phyloP scores from a whole-genome alignment of 2,113 vertebrate genomes.

The Emydocephalus ijimae region DNA sequence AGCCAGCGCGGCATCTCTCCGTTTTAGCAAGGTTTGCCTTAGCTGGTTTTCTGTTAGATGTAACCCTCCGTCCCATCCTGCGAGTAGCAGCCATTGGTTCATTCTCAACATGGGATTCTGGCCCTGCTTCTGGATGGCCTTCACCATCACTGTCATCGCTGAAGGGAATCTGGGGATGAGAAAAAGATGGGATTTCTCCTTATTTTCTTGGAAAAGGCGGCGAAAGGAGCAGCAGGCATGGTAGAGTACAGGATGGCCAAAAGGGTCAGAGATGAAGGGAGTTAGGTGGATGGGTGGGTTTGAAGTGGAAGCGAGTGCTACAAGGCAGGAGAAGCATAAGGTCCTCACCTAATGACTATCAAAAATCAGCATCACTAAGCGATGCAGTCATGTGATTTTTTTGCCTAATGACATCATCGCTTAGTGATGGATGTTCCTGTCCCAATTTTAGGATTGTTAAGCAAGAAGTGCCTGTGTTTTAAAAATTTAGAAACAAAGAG shows the following conservation, averaged over 20 bases:
- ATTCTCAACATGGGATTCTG: background rate
- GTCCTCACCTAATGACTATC: background rate
- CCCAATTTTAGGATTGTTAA: background rate
- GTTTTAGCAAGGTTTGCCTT: conserved; percentile 19
- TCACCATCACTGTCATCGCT: conserved; percentile 87
- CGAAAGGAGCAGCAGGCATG: background rate
- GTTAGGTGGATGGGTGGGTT: background rate
- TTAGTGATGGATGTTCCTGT: background rate
- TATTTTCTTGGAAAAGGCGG: background rate
- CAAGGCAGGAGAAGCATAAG: background rate
- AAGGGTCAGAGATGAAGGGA: background rate
- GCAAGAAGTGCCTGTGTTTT: background rate
- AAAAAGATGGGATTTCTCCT: background rate
- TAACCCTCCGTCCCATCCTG: accelerated
- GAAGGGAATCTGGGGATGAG: conserved; percentile 75
- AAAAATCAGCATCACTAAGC: background rate
- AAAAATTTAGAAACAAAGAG: background rate
- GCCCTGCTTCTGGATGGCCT: conserved; percentile 21
- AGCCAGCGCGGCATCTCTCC: conserved; percentile 36
- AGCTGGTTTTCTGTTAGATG: accelerated
- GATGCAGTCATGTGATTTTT: background rate
- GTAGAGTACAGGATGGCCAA: background rate
- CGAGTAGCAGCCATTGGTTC: background rate
- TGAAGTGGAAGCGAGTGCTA: background rate
- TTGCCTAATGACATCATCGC: background rate